Evolutionary conservation across 2,113 vertebrate species (phyloP), one percentile per base, ranked within the genome.

Genomic region (Spizaetus ornatus): DNA sequence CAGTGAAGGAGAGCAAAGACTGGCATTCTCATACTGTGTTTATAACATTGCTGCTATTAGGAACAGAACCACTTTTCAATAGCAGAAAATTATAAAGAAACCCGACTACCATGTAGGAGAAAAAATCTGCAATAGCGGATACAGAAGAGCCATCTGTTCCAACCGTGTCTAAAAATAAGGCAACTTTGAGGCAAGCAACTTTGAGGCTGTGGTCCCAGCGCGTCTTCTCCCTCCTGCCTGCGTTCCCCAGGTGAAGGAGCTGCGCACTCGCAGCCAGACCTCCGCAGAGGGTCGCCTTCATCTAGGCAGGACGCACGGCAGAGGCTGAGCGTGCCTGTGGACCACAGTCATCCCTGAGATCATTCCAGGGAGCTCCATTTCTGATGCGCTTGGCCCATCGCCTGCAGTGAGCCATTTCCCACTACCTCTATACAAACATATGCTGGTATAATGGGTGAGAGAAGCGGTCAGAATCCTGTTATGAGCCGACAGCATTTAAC

Each of bases 131-230:
- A 71, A 18, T 1, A 40, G 58, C 11, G 31, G 81, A 82, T 32
- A 62, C 25, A 69, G 55, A 72, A 58, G 59, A 95, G 52, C 80
- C 86, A 95, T 94, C 80, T 97, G 94, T 73, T 97, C 93, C 93
- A 87, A 25, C 0, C 3, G 31, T 20, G 22, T 55, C 40, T 40
- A 55, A 85, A 92, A 85, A 58, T 13, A 90, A 45, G 66, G 16
- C 52, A 76, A 29, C 76, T 82, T 43, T 8, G 38, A 95, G 62
- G 43, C 62, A 93, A 83, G 65, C 36, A 52, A 36, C 36, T 36
- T 36, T 36, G 9, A 36, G 36, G 36, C 52, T 43, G 34, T n/a
- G 45, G 61, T 63, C 48, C 63, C 66, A 71, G 42, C 20, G 26
- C 34, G 25, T 56, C 22, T 73, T 32, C 52, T 50, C 43, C 61